Evolutionary conservation across 1,140 invertebrate genomes (phyloP).

Genomic region (Ctenoplectra terminalis): DNA sequence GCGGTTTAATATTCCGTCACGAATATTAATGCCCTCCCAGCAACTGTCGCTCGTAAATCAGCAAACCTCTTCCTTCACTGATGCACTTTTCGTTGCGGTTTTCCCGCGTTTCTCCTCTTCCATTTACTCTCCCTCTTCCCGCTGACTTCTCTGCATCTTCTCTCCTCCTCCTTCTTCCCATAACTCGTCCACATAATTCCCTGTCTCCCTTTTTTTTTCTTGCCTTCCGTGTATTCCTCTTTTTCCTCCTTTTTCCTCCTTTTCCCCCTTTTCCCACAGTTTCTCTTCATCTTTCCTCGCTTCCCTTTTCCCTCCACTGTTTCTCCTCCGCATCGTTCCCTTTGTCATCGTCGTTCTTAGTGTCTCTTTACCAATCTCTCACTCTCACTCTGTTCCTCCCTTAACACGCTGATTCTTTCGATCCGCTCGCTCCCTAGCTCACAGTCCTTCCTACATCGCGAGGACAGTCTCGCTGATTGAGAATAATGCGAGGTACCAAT

Average conservation of each 20-base stretch:
- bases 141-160: not conserved
- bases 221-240: too few species aligned
- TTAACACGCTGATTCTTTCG: not conserved
- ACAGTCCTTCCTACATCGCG: conserved; percentile 6
- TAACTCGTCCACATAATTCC: not conserved
- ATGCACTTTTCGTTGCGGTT: conserved; percentile 68
- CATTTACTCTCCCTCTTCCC: not conserved
- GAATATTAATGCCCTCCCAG: conserved; percentile 69
- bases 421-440: not conserved
- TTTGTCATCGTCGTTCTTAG: not conserved
- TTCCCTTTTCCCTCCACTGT: not conserved
- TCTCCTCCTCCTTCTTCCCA: not conserved
- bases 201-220: too few species aligned
- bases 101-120: conserved; percentile 22
- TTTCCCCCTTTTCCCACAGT: not conserved
- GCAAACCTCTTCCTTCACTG: conserved; percentile 52
- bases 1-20: conserved; percentile 71
- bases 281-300: not conserved
- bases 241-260: not conserved
- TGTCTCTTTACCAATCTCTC: not conserved
- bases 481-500: conserved; percentile 70
- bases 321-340: not conserved
- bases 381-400: not conserved
- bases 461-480: conserved; percentile 64
- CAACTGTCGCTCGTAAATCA: conserved; percentile 67